Evolutionary conservation across 2,888 invertebrate species (phyloP).

Genomic region (Pristionchus entomophagus): DNA sequence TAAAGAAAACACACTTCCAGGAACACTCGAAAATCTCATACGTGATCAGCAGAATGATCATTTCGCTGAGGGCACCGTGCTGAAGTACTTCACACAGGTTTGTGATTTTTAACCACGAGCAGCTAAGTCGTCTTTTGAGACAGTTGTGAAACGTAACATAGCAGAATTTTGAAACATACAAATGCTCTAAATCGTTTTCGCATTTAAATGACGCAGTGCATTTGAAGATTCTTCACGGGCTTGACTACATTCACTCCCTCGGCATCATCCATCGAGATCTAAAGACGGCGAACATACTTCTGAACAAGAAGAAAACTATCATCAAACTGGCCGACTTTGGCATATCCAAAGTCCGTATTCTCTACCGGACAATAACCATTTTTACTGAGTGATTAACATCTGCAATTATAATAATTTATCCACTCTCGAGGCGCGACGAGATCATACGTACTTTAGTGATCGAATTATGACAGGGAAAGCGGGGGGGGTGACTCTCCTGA

Average conservation of each 20-base stretch:
- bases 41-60: slow-evolving; percentile 80
- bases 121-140: neutral
- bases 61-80: slow-evolving; percentile 81
- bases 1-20: slow-evolving; percentile 76
- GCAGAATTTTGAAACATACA: too few relatives aligned
- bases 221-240: slow-evolving; percentile 85
- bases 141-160: too few relatives aligned
- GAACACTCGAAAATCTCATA: slow-evolving; percentile 85
- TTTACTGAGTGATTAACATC: too few relatives aligned
- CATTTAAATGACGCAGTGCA: too few relatives aligned
- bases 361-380: too few relatives aligned
- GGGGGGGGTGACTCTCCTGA: too few relatives aligned
- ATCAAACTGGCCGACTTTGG: slow-evolving; percentile 63
- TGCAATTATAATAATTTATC: too few relatives aligned
- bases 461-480: too few relatives aligned
- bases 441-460: too few relatives aligned
- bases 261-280: slow-evolving; percentile 88
- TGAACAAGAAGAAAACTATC: slow-evolving; percentile 78
- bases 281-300: slow-evolving; percentile 88
- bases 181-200: too few relatives aligned
- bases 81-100: slow-evolving; percentile 71
- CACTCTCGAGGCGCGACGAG: too few relatives aligned
- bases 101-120: neutral
- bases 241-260: slow-evolving; percentile 86
- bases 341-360: slow-evolving; percentile 77